These are phyloP conservation scores for Myoxocephalus aenaeus DNA, from an alignment of 2,797 vertebrate species.

Conservation along the genomic window DNA sequence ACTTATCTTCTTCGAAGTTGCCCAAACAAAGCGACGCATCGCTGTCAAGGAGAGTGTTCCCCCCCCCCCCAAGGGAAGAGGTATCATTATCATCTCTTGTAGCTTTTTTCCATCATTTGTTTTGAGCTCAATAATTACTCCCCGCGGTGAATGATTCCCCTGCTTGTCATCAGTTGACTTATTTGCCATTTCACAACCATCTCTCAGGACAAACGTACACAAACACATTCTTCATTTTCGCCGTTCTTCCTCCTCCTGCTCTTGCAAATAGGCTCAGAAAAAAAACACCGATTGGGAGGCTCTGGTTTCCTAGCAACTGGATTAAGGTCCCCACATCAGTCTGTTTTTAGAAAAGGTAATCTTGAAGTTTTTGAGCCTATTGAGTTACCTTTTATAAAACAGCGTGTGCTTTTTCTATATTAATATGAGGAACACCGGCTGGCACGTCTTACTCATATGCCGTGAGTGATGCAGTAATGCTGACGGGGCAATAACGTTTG, in stretches of 20 bases:
- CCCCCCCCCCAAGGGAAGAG: conserved; percentile 28
- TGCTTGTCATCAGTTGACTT: conserved; percentile 57
- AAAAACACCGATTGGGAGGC: conserved; percentile 38
- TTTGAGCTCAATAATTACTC: conserved; percentile 81
- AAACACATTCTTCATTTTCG: conserved; percentile 45
- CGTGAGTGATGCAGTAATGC: not conserved
- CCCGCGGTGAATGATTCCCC: conserved; percentile 73
- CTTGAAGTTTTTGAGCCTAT: conserved; percentile 40
- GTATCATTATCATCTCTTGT: conserved; percentile 66
- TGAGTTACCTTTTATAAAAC: conserved; percentile 24
- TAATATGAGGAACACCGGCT: conserved; percentile 1
- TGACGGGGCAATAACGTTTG: not conserved
- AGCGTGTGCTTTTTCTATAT: conserved; percentile 2
- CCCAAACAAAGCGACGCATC: conserved; percentile 9
- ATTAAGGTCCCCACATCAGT: conserved; percentile 40
- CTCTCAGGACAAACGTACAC: conserved; percentile 59
- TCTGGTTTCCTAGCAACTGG: conserved; percentile 76
- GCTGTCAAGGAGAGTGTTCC: not conserved
- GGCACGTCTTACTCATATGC: conserved; percentile 21
- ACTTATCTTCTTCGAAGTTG: conserved; percentile 7
- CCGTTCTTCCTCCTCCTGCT: conserved; percentile 15
- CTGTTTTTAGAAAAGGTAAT: conserved; percentile 51
- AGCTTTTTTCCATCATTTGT: conserved; percentile 77
- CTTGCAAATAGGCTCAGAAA: conserved; percentile 39
- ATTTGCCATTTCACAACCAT: conserved; percentile 51